Base-by-base conservation (phyloP, 2,797 vertebrate genomes). In the Notolepis coatsorum region DNA sequence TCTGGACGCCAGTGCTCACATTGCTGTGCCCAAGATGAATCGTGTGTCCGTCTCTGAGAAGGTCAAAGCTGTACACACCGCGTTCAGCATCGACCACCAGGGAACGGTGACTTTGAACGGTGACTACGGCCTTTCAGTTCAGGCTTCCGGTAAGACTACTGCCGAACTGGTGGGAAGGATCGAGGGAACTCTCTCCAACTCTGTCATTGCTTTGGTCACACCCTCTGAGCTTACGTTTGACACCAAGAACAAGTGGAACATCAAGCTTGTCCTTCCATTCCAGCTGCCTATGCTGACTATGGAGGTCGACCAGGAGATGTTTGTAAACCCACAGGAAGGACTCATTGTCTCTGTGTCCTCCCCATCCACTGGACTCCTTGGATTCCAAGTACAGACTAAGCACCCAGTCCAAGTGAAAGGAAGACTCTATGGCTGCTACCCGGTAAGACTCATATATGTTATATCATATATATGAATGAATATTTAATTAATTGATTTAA, bases 181-280 rank as follows among this genome's bases (percentile, higher is more conserved):
- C 60, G 90, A 85, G 46, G 96, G 96, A 81, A 93, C 73, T 62
- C 58, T 97, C 71, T 92, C 89, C 76, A 97, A 91, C 80, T 93
- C 91, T 12, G 10, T 93, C 31, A 71, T 84, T 53, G 89, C 95
- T 81, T 82, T 89, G 68, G 82, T 89, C 60, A 84, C 88, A 37
- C 94, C 92, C 30, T 91, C 78, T 82, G 89, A 94, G 70, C 63
- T 98, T 24, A 84, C 21, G 7, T 65, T 94, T 47, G 89, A 93
- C 42, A 89, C 91, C 68, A 94, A 93, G 71, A 97, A 96, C 75
- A 94, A 92, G 56, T 93, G 91, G 56, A 96, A 96, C 72, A 65
- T 88, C 75, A 98, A 95, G 89, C 88, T 86, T 43, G 95, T 23
- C 84, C 90, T 42, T 87, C 91, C 15, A 72, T 96, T 95, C 7